Conservation (phyloP, 92 coral and sea anemone species). For the Paramuricea clavata region DNA sequence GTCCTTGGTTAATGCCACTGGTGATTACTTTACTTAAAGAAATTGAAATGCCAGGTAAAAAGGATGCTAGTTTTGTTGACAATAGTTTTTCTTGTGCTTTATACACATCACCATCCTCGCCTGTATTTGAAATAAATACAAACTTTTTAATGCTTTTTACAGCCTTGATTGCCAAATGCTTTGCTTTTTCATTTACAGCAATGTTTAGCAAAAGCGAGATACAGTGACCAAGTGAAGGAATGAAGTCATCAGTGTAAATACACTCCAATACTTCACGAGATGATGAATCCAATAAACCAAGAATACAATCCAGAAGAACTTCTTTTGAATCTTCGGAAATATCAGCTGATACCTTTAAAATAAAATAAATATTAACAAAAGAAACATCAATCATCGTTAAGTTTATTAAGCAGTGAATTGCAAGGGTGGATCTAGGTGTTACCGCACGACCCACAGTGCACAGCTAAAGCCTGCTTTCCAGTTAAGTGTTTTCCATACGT, state of each 20-base stretch:
- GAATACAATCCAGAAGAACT: constrained; percentile 71
- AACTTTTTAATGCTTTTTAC: constrained; percentile 73
- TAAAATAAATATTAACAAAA: neutral
- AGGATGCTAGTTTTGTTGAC: constrained; percentile 82
- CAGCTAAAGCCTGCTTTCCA: too few relatives aligned
- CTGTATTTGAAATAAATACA: constrained; percentile 57
- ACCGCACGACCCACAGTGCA: too few relatives aligned
- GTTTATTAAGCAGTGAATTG: too few relatives aligned
- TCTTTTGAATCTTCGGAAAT: constrained; percentile 87
- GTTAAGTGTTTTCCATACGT: too few relatives aligned
- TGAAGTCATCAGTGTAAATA: constrained; percentile 73
- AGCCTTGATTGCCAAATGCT: constrained; percentile 74
- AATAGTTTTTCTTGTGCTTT: constrained; percentile 53
- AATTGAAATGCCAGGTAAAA: constrained; percentile 92
- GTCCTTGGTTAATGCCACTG: constrained; percentile 80
- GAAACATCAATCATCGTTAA: too few relatives aligned
- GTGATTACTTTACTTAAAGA: constrained; percentile 72
- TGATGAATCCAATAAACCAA: constrained; percentile 69
- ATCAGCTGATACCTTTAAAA: constrained; percentile 30
- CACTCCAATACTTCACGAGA: constrained; percentile 73
- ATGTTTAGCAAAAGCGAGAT: constrained; percentile 75
- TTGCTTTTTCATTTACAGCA: constrained; percentile 84
- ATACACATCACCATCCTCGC: constrained; percentile 3
- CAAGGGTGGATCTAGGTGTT: too few relatives aligned
- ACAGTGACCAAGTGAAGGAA: constrained; percentile 89